Evolutionary conservation across 37 sponge, comb jelly and placozoan species (phyloP).

Genomic region (Geodia barretti): DNA sequence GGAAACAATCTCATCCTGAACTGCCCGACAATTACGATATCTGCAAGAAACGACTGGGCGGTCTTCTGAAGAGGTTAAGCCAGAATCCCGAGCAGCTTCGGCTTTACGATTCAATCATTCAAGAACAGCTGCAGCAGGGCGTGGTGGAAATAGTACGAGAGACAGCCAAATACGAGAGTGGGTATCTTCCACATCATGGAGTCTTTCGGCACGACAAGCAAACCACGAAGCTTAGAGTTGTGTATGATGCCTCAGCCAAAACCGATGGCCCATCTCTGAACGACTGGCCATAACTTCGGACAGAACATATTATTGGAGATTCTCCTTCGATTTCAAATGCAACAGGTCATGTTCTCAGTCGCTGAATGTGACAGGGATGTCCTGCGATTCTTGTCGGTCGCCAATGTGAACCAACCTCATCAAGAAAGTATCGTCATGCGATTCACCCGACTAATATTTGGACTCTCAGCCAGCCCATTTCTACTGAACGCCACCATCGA

Average conservation of each 20-base stretch:
- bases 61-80: conserved; percentile 1
- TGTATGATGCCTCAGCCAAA: conserved; percentile 28
- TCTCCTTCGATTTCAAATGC: conserved; percentile 7
- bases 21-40: conserved; percentile 12
- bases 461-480: conserved; percentile 17
- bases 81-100: conserved; percentile 2
- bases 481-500: conserved; percentile 8
- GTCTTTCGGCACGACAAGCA: conserved; percentile 13
- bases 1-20: conserved; percentile 7
- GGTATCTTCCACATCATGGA: conserved; percentile 31
- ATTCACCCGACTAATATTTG: conserved; percentile 18
- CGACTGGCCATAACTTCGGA: conserved; percentile 2
- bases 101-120: conserved; percentile 14
- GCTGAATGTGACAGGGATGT: conserved; percentile 1
- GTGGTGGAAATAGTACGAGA: conserved; percentile 7
- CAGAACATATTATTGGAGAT: conserved; percentile 13
- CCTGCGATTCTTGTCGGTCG: not conserved
- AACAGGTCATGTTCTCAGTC: conserved; percentile 3
- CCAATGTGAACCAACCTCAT: not conserved
- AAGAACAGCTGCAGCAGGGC: conserved; percentile 8
- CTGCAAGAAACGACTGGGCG: not conserved
- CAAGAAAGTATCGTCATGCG: not conserved
- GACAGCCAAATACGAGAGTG: not conserved
- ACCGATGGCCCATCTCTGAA: not conserved
- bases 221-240: conserved; percentile 17